A percentile compares a stretch with the other conserved stretches of the same genome.
Conservation (phyloP, 2,113 vertebrate genomes). For the Deroptyus accipitrinus region DNA sequence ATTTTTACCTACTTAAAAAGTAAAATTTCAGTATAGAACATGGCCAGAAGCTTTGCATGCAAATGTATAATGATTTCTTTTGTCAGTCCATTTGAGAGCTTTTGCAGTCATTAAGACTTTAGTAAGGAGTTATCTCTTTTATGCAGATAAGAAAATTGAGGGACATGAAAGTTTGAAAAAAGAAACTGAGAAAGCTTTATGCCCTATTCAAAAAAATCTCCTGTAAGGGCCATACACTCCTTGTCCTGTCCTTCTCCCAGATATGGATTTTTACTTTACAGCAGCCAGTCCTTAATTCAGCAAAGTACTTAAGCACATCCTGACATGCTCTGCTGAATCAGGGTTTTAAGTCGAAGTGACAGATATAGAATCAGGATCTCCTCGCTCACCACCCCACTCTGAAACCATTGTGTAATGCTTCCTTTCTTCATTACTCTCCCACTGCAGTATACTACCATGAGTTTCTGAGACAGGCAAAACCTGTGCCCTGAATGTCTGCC, state of each 20-base stretch:
- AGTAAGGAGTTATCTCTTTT: background rate
- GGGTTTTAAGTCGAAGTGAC: constrained; percentile 32
- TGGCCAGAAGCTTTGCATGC: background rate
- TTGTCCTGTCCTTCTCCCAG: constrained; percentile 8
- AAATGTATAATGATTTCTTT: background rate
- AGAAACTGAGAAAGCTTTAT: background rate
- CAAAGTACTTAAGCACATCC: constrained; percentile 44
- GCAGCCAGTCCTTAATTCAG: background rate
- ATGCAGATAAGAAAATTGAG: background rate
- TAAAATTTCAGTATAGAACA: background rate
- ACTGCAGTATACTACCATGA: background rate
- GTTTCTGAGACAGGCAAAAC: background rate
- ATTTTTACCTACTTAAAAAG: background rate
- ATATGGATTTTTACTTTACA: constrained; percentile 3
- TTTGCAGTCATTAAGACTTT: background rate
- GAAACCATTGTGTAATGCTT: background rate
- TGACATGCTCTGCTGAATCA: constrained; percentile 24
- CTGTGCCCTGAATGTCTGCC: background rate
- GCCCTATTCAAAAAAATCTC: background rate
- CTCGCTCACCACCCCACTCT: background rate
- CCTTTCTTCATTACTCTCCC: background rate
- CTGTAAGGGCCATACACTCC: background rate
- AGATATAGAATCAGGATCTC: constrained; percentile 22
- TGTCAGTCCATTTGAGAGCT: background rate
- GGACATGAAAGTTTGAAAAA: background rate